Evolutionary conservation across 2,113 vertebrate species (phyloP).

Genomic region (Eurypyga helias): DNA sequence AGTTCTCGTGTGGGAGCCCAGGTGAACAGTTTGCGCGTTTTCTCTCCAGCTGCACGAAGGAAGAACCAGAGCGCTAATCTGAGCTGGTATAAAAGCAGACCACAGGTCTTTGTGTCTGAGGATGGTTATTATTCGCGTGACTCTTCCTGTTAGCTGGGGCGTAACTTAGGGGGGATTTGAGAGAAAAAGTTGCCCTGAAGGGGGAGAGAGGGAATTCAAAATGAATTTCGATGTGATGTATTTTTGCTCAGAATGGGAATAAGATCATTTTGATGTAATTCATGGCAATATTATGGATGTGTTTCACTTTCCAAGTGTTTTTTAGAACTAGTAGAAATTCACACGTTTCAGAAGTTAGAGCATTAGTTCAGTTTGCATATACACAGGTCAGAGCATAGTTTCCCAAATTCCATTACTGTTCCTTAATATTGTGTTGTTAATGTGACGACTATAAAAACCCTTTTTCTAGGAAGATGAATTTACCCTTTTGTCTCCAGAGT

Average conservation of each 20-base stretch:
- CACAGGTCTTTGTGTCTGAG: neutral
- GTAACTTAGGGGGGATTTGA: neutral
- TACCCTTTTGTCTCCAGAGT: neutral
- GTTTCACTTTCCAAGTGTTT: neutral
- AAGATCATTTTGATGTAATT: neutral
- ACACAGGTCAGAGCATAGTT: neutral
- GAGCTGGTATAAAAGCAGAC: neutral
- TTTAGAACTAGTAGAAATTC: neutral
- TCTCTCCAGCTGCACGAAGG: neutral
- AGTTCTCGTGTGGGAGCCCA: conserved; percentile 48
- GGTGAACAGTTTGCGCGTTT: neutral
- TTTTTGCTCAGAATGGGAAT: neutral
- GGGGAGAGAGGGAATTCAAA: neutral
- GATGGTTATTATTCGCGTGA: neutral
- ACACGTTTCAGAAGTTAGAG: neutral
- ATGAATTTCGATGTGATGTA: neutral
- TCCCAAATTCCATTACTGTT: neutral
- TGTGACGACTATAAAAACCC: neutral
- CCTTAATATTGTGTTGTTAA: neutral
- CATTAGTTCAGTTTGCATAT: neutral
- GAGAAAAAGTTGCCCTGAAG: neutral
- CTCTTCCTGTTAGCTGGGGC: neutral
- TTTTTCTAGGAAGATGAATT: neutral
- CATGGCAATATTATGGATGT: neutral
- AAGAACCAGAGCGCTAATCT: neutral